Percentiles rank a stretch among this genome's conserved stretches.
Conservation (phyloP, 1,140 invertebrate species). For the Piezodorus guildinii region DNA sequence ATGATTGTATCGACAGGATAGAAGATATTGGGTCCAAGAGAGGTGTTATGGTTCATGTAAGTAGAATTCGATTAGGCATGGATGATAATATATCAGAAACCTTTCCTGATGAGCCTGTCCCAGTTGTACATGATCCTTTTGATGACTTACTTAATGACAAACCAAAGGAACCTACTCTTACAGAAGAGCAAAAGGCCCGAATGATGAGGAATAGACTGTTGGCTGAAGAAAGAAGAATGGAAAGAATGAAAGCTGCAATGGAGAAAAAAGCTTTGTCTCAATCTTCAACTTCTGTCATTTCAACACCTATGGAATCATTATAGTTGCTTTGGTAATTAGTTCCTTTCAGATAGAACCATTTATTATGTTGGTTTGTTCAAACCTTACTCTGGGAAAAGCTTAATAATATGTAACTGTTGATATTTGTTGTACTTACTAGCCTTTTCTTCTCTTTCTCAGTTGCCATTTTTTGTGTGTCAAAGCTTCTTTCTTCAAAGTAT, state of each 20-base stretch:
- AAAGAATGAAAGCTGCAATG: constrained; percentile 1
- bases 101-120: constrained; percentile 28
- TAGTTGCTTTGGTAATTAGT: too few relatives aligned
- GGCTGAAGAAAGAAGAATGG: constrained; percentile 5
- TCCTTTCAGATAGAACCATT: too few relatives aligned
- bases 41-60: constrained; percentile 40
- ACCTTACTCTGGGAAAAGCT: too few relatives aligned
- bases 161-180: background rate
- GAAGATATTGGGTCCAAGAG: constrained; percentile 68
- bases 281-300: too few relatives aligned
- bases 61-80: constrained; percentile 28
- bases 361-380: too few relatives aligned
- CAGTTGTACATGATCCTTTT: constrained; percentile 36
- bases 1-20: constrained; percentile 68
- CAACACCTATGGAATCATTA: too few relatives aligned
- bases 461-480: too few relatives aligned
- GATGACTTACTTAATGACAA: constrained; percentile 39
- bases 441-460: too few relatives aligned
- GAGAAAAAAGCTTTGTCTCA: too few relatives aligned
- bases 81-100: constrained; percentile 32
- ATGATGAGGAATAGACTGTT: background rate
- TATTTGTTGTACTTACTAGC: too few relatives aligned
- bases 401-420: too few relatives aligned
- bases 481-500: too few relatives aligned
- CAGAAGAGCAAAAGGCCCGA: constrained; percentile 7